phyloP scores from a whole-genome alignment of 2,888 invertebrate genomes.

The Metellina segmentata region DNA sequence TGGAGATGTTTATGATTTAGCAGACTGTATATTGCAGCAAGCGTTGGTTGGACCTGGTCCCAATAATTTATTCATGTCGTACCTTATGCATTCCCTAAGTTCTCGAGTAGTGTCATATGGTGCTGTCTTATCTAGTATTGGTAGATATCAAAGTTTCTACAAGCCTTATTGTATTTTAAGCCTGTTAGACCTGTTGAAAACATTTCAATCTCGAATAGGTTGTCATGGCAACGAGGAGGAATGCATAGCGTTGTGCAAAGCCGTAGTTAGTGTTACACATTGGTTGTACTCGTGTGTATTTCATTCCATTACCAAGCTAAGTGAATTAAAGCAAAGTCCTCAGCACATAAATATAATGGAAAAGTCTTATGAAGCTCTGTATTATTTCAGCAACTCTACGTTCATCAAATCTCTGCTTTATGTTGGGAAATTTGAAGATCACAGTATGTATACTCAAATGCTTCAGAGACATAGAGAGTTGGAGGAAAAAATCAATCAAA shows the following conservation, averaged over 20 bases:
- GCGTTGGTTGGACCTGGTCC: conserved; percentile 96
- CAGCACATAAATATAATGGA: conserved; percentile 80
- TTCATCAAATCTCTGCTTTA: conserved; percentile 80
- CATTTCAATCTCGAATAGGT: conserved; percentile 80
- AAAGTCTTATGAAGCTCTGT: conserved; percentile 80
- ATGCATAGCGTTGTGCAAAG: conserved; percentile 88
- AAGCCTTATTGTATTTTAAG: conserved; percentile 94
- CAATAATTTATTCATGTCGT: conserved; percentile 93
- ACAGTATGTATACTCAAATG: conserved; percentile 86
- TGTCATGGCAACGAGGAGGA: conserved; percentile 88
- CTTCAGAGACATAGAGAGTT: conserved; percentile 90
- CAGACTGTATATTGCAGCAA: conserved; percentile 95
- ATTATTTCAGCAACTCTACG: conserved; percentile 79
- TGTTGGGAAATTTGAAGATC: conserved; percentile 81
- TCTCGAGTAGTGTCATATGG: conserved; percentile 95
- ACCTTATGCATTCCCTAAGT: conserved; percentile 94
- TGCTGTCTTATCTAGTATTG: conserved; percentile 92
- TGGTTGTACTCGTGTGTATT: conserved; percentile 79
- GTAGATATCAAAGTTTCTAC: conserved; percentile 89
- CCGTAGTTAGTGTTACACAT: conserved; percentile 83
- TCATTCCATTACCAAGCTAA: conserved; percentile 80
- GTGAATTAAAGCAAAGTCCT: conserved; percentile 79
- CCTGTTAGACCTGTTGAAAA: conserved; percentile 90
- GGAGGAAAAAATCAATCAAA: conserved; percentile 80
- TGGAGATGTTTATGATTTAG: conserved; percentile 83